Conservation (phyloP, 2,888 invertebrate genomes). For the Dicyrtomina minuta region DNA sequence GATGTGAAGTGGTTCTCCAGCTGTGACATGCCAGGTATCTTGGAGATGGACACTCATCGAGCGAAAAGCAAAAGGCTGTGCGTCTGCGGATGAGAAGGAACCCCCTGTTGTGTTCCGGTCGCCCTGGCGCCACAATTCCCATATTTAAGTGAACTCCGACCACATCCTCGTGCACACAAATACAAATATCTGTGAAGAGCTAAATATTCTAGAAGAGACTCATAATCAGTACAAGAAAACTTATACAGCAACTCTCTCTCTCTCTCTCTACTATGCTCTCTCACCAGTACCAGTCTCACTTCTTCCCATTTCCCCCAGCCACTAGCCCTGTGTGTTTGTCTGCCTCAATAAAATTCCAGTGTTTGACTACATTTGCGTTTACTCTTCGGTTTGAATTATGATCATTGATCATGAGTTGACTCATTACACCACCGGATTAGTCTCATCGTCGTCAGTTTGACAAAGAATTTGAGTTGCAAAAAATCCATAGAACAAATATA, state of each 20-base stretch:
- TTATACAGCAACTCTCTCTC: not conserved
- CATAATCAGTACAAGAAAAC: too few species aligned
- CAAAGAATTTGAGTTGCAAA: conserved; percentile 16
- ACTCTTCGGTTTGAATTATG: too few species aligned
- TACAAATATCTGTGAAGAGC: not conserved
- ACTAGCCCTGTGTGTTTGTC: not conserved
- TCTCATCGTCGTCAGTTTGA: conserved; percentile 6
- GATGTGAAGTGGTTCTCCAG: conserved; percentile 46
- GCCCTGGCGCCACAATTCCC: conserved; percentile 53
- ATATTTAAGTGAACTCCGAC: conserved; percentile 37
- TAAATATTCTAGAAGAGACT: too few species aligned
- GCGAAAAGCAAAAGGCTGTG: conserved; percentile 39
- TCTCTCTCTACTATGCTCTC: not conserved
- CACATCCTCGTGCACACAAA: not conserved
- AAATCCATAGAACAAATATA: too few species aligned
- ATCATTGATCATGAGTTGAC: conserved; percentile 20
- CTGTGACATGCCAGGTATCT: conserved; percentile 45
- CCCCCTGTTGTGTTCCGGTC: conserved; percentile 53
- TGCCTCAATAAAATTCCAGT: not conserved
- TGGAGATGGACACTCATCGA: conserved; percentile 47
- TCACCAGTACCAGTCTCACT: too few species aligned
- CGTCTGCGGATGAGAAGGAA: conserved; percentile 40
- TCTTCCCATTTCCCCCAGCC: too few species aligned
- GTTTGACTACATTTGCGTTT: too few species aligned
- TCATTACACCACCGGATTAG: conserved; percentile 1